Base-by-base conservation (phyloP, 2,797 vertebrate genomes). In the Pteropus rufus region DNA sequence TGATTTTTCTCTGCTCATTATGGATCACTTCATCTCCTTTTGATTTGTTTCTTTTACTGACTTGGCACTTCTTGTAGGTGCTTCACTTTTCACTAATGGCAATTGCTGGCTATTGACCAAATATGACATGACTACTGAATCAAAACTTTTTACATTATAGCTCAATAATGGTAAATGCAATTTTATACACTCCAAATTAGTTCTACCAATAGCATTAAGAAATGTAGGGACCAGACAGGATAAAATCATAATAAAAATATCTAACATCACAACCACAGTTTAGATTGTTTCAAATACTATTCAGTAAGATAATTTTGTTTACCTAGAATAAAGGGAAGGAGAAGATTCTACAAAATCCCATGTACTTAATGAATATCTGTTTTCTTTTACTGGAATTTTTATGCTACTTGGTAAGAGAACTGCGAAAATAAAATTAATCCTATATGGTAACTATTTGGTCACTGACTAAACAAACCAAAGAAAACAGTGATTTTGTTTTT, bases 1-100 rank as follows among this genome's bases (percentile, higher is more conserved):
- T 91, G 93, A 97, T 91, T 94, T 96, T 93, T 65, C 52, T 81
- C 34, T 94, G 67, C 31, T 96, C 52, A 86, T 94, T 81, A 82
- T 3, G 31, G 62, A 82, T 69, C 85, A 93, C 75, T 96, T 85
- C 80, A 91, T 89, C 72, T 85, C 46, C 18, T 62, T 96, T 56
- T 94, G 95, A 89, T 93, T 89, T 95, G 64, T 76, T 92, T 97
- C 67, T 91, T 64, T 88, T 91, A 95, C 49, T 0, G 2, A 97
- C 83, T 49, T 73, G 82, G 62, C 46, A 82, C 88, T 95, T 90
- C 46, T 31, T 65, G 5, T 80, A 81, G 72, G 54, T 91, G 60
- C 41, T 84, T 89, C 52, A 80, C 24, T 96, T 94, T 34, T 93
- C 87, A 84, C 41, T 89, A 81, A 92, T 73, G 70, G n/a, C 31